Evolutionary conservation across 1,140 invertebrate species (phyloP), one percentile per base, ranked within the genome.

Genomic region (Stenopsyche tienmushanensis): DNA sequence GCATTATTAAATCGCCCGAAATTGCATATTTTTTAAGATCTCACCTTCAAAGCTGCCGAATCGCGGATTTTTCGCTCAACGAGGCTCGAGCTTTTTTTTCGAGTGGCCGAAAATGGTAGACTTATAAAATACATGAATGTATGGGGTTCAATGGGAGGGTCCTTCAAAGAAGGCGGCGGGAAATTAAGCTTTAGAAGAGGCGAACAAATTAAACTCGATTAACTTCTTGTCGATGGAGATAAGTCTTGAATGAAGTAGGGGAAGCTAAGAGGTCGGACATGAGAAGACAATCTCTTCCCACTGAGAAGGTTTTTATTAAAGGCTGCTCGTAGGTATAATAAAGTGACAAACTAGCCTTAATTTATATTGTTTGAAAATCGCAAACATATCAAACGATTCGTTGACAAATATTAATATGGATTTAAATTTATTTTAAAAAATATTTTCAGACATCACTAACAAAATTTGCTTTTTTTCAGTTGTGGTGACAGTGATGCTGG

Each of bases 401-500:
- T n/a, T n/a, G n/a, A 34, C 29, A 34, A 34, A 34, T 34, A 34
- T 34, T 34, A 34, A 34, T 34, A n/a, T n/a, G n/a, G n/a, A n/a
- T n/a, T n/a, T n/a, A n/a, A n/a, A n/a, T n/a, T n/a, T n/a, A n/a
- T n/a, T n/a, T n/a, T n/a, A n/a, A n/a, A n/a, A n/a, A n/a, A n/a
- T n/a, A n/a, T n/a, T n/a, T n/a, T n/a, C n/a, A n/a, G n/a, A n/a
- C n/a, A n/a, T n/a, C n/a, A n/a, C n/a, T n/a, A n/a, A n/a, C n/a
- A n/a, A 13, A 34, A 34, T 53, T 26, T 53, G 2, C 29, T 25
- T 21, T 24, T 57, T 81, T 85, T 47, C 83, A 86, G 86, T 86
- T 75, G 73, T 88, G 21, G 87, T 88, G 71, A 89, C 86, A 1
- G 82, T 87, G 47, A 83, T 86, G 68, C 79, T 90, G 63, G 83